phyloP scores from a whole-genome alignment of 1,140 invertebrate species.

The Acromyrmex heyeri region DNA sequence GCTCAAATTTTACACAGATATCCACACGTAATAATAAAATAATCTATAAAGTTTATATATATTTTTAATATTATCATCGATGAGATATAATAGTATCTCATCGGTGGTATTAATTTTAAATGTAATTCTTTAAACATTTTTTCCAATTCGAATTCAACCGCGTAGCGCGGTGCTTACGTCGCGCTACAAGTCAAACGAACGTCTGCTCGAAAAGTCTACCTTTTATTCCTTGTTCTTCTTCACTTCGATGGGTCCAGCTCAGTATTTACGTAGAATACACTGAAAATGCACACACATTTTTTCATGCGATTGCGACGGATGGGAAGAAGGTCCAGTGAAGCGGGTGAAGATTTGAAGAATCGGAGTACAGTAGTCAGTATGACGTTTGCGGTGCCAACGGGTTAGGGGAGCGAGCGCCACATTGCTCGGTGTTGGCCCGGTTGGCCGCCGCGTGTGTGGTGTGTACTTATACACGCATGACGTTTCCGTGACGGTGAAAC shows the following conservation, averaged over 20 bases:
- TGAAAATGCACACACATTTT: background rate
- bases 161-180: background rate
- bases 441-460: background rate
- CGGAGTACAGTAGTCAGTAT: background rate
- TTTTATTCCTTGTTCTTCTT: background rate
- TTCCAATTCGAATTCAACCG: background rate
- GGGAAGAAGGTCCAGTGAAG: background rate
- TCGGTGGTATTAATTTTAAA: no score
- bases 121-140: no score
- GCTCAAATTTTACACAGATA: no score
- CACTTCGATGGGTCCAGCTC: background rate
- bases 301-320: no score
- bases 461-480: background rate
- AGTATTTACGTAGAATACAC: background rate
- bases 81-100: no score
- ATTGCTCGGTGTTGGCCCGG: constrained; percentile 74
- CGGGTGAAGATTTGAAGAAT: no score
- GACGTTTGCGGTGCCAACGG: constrained; percentile 78
- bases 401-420: constrained; percentile 74
- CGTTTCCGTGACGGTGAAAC: constrained; percentile 21
- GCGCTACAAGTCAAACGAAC: constrained; percentile 22
- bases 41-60: no score
- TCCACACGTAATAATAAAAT: no score
- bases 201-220: background rate
- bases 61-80: no score